Evolutionary conservation across 2,797 vertebrate genomes (phyloP).

Genomic region (Agapornis canus): DNA sequence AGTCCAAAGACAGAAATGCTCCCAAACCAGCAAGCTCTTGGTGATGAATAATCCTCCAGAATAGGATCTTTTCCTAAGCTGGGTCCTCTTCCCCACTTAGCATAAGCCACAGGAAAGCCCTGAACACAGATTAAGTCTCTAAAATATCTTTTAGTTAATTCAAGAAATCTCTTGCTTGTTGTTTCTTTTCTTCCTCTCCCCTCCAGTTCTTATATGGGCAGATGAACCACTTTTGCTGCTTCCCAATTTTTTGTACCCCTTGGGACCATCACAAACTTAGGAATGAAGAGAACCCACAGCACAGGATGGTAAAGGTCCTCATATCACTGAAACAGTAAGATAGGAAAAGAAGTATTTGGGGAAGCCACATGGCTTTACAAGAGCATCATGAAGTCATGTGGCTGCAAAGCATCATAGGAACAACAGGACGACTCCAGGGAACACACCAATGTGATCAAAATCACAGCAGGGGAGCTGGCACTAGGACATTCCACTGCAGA

Average conservation of each 20-base stretch:
- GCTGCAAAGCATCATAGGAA: neutral
- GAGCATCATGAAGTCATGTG: neutral
- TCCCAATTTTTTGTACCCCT: neutral
- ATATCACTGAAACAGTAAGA: neutral
- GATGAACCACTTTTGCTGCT: neutral
- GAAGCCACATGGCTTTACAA: neutral
- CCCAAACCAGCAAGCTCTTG: neutral
- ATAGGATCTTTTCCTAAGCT: neutral
- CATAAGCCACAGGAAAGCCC: neutral
- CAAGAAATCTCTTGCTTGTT: neutral
- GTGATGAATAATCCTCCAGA: neutral
- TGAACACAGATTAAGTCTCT: neutral
- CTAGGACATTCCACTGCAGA: neutral
- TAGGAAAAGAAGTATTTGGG: neutral
- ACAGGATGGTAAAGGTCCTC: neutral
- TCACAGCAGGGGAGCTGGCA: neutral
- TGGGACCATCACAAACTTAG: neutral
- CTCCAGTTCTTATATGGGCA: neutral
- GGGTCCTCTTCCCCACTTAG: neutral
- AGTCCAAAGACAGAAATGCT: neutral
- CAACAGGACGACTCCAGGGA: neutral
- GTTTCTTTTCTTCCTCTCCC: neutral
- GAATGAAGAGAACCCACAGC: neutral
- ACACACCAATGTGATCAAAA: neutral
- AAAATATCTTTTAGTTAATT: neutral